A percentile compares a stretch with the other conserved stretches of the same genome.
Conservation (phyloP, 1,140 invertebrate species). For the Rhopalosiphum maidis region DNA sequence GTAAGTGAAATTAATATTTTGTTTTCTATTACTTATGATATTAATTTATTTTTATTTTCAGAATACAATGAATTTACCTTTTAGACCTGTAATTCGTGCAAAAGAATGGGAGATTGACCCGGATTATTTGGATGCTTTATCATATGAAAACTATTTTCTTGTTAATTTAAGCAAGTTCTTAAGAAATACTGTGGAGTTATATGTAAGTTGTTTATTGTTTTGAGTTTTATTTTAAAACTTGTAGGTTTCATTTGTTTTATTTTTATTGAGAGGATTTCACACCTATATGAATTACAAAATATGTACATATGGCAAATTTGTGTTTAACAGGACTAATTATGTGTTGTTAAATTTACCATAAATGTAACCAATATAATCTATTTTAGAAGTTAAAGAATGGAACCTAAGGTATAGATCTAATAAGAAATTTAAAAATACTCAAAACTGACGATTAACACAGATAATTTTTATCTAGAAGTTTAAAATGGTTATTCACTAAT, state of each 20-base stretch:
- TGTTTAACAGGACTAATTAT: not conserved
- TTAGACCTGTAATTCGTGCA: not conserved
- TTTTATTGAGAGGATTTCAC: not conserved
- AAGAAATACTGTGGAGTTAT: slow-evolving; percentile 21
- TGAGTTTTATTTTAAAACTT: not conserved
- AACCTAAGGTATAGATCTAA: too few relatives aligned
- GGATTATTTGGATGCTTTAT: not conserved
- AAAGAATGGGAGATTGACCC: slow-evolving; percentile 54
- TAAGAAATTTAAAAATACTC: not conserved
- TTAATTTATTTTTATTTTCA: slow-evolving; percentile 4
- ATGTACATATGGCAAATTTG: not conserved
- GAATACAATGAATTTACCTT: not conserved
- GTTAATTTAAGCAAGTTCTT: slow-evolving; percentile 35
- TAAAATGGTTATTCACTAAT: too few relatives aligned
- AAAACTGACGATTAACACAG: not conserved
- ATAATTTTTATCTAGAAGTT: too few relatives aligned
- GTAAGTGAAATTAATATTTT: slow-evolving; percentile 12
- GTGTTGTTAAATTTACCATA: not conserved
- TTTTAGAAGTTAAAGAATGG: not conserved
- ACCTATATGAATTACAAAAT: not conserved
- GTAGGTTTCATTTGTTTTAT: not conserved
- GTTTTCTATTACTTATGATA: not conserved
- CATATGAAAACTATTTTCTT: slow-evolving; percentile 35
- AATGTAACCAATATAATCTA: not conserved
- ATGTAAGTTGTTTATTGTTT: not conserved